These are phyloP conservation scores for Oncopodura yosiiana DNA, from an alignment of 1,140 invertebrate species.

Conservation along the genomic window DNA sequence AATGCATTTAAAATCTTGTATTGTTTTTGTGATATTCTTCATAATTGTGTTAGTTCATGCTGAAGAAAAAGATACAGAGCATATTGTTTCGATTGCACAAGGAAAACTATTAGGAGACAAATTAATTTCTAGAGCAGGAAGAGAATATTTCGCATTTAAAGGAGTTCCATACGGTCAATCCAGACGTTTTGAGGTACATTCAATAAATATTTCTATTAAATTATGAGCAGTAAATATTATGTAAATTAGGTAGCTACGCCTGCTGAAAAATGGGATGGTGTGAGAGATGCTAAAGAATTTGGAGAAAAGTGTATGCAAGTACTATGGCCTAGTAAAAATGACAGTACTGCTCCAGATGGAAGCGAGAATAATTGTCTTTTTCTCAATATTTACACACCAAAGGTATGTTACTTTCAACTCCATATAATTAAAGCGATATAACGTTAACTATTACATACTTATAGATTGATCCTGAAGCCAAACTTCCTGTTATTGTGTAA, in stretches of 20 bases:
- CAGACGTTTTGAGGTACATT: conserved; percentile 1
- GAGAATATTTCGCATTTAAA: background rate
- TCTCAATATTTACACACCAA: conserved; percentile 48
- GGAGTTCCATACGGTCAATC: conserved; percentile 12
- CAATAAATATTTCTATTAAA: background rate
- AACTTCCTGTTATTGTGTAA: conserved; percentile 5
- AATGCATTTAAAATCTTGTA: too few relatives aligned
- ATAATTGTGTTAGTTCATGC: too few relatives aligned
- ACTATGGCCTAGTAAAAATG: too few relatives aligned
- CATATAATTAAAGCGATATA: background rate
- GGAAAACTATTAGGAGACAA: background rate
- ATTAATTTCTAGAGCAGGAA: background rate
- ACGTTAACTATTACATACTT: too few relatives aligned
- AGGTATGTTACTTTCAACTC: background rate
- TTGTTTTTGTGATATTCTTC: too few relatives aligned
- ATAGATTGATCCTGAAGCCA: too few relatives aligned
- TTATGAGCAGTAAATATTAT: conserved; percentile 35
- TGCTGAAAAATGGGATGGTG: too few relatives aligned
- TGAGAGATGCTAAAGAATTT: conserved; percentile 40
- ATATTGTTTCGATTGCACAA: background rate
- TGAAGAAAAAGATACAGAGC: too few relatives aligned
- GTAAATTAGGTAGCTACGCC: conserved; percentile 37
- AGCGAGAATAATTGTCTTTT: conserved; percentile 51
- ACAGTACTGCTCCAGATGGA: too few relatives aligned
- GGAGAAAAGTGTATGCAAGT: conserved; percentile 39